Conservation (phyloP, 2,888 invertebrate species). For the Rugalucina vietnamica region DNA sequence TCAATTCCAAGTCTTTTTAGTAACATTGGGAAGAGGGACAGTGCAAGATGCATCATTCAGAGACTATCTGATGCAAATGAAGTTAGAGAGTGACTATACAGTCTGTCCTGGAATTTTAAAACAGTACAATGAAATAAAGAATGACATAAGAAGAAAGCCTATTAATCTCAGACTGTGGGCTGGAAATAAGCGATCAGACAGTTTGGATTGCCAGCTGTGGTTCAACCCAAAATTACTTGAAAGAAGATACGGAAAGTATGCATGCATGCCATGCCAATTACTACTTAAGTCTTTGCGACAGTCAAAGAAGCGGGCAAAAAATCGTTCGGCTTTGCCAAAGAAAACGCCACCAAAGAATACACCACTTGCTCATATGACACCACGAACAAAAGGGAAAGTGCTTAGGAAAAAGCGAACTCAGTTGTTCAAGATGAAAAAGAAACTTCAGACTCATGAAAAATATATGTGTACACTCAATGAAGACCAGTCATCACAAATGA, state of each 20-base stretch:
- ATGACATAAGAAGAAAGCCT: neutral
- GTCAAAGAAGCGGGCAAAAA: neutral
- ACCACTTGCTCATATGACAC: neutral
- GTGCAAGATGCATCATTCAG: neutral
- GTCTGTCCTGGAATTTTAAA: neutral
- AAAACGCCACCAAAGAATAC: neutral
- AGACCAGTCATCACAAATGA: neutral
- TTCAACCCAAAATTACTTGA: neutral
- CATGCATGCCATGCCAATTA: neutral
- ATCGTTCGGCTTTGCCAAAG: neutral
- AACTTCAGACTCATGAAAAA: neutral
- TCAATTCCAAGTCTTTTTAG: neutral
- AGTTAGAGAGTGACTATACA: neutral
- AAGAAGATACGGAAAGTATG: neutral
- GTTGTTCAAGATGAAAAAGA: neutral
- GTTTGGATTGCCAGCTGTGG: neutral
- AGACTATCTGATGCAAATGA: neutral
- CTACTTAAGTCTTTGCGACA: slow-evolving; percentile 1
- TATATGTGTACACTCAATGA: neutral
- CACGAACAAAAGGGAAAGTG: neutral
- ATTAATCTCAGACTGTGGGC: neutral
- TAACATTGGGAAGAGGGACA: neutral
- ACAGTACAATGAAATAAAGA: neutral
- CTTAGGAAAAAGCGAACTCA: neutral
- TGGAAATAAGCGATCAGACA: neutral